Evolutionary conservation across 2,797 vertebrate species (phyloP).

Genomic region (Eospalax fontanierii): DNA sequence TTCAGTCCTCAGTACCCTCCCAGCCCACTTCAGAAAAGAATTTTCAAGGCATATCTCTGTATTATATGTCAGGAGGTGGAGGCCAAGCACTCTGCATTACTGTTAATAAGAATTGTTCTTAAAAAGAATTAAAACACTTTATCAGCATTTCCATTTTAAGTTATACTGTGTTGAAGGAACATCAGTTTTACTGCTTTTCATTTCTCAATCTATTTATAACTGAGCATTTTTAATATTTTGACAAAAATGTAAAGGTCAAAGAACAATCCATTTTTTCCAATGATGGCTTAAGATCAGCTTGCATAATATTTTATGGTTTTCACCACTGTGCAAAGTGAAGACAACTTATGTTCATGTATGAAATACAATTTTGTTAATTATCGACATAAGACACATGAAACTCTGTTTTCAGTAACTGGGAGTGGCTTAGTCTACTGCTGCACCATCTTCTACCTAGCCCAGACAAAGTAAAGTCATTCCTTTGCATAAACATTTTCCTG

Average conservation of each 20-base stretch:
- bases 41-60: not conserved
- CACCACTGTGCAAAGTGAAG: not conserved
- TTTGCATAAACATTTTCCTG: not conserved
- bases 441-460: not conserved
- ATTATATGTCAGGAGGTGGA: not conserved
- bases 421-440: not conserved
- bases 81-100: not conserved
- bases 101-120: not conserved
- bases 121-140: not conserved
- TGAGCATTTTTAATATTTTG: not conserved
- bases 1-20: too few relatives aligned
- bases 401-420: not conserved
- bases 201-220: not conserved
- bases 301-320: not conserved
- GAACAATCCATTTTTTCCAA: not conserved
- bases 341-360: not conserved
- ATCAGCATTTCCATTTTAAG: not conserved
- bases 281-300: not conserved
- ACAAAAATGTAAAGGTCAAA: not conserved
- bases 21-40: not conserved
- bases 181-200: not conserved
- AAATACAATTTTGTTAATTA: not conserved
- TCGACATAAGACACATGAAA: not conserved
- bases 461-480: not conserved
- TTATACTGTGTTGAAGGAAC: not conserved